Evolutionary conservation across 2,113 vertebrate species (phyloP).

Genomic region (Tauraco erythrolophus): DNA sequence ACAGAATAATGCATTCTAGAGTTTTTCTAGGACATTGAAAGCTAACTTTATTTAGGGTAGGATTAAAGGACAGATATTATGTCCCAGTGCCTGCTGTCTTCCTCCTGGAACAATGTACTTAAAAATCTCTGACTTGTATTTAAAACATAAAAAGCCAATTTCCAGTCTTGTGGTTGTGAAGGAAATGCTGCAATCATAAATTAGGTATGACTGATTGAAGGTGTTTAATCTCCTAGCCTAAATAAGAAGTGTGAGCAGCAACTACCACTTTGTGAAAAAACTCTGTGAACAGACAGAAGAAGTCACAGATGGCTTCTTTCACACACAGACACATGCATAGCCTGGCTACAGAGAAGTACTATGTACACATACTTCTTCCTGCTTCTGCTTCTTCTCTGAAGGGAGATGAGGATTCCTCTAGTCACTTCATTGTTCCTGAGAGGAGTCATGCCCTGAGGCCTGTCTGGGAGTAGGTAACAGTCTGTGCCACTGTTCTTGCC

Average conservation of each 20-base stretch:
- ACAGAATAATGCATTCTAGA: neutral
- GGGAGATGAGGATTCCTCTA: neutral
- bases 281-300: neutral
- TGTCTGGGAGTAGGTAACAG: neutral
- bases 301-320: constrained; percentile 11
- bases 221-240: neutral
- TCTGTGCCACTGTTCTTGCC: neutral
- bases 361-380: neutral
- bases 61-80: neutral
- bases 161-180: neutral
- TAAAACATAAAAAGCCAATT: neutral
- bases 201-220: neutral
- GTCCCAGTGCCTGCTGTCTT: neutral
- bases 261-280: neutral
- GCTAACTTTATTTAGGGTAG: neutral
- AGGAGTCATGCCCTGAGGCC: neutral
- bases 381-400: neutral
- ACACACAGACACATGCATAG: neutral
- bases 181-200: neutral
- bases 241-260: neutral
- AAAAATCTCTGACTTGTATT: neutral
- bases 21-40: neutral
- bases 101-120: neutral
- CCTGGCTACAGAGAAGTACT: neutral
- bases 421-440: neutral